Evolutionary conservation across 2,113 vertebrate species (phyloP).

Genomic region (Cheirogaleus medius): DNA sequence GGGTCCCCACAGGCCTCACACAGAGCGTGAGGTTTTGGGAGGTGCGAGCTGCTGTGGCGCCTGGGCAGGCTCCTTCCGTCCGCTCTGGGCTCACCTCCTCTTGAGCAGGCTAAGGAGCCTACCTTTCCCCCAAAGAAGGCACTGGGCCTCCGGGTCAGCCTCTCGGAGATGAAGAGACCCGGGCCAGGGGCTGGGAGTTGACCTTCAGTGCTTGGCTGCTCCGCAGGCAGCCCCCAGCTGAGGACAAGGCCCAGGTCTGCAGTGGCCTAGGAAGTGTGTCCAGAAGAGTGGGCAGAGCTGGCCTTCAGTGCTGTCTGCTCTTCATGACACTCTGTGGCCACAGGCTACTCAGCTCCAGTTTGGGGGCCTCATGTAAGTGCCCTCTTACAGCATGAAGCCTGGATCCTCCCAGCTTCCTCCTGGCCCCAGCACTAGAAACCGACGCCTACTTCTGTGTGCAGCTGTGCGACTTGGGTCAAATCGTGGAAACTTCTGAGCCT

Average conservation of each 20-base stretch:
- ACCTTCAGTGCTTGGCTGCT: background rate
- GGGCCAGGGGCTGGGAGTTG: accelerated
- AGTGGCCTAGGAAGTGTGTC: background rate
- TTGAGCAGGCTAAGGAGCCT: background rate
- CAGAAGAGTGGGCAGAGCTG: accelerated
- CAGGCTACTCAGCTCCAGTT: background rate
- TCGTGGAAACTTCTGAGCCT: background rate
- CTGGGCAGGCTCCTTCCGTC: background rate
- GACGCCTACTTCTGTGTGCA: background rate
- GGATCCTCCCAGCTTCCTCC: background rate
- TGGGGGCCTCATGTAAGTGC: background rate
- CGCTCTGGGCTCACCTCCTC: accelerated
- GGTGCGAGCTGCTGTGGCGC: accelerated
- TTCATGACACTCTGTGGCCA: background rate
- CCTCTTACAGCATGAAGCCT: background rate
- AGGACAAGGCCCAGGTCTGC: too few relatives aligned
- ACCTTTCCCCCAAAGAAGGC: background rate
- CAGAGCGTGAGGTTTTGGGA: too few relatives aligned
- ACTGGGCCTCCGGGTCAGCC: background rate
- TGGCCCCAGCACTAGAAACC: background rate
- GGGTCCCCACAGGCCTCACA: background rate
- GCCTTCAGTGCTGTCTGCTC: background rate
- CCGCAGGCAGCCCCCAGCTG: background rate
- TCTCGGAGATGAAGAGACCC: background rate
- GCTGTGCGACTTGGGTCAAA: background rate